A percentile compares a stretch with the other conserved stretches of the same genome.
Conservation (phyloP, 2,113 vertebrate species). For the Peromyscus maniculatus region DNA sequence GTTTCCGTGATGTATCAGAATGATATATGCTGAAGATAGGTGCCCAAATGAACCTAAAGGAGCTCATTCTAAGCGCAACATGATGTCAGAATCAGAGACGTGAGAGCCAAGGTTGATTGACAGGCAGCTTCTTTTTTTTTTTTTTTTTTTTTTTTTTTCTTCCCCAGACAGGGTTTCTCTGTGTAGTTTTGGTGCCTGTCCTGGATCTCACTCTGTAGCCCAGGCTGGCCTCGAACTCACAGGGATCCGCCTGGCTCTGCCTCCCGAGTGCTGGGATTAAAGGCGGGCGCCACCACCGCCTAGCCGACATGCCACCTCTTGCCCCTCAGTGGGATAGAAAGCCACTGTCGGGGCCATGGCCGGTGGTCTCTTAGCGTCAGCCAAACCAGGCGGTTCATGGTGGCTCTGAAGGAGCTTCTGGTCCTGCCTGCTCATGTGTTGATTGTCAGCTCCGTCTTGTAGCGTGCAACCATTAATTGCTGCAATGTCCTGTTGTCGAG, state of each 20-base stretch:
- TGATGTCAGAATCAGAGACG: neutral
- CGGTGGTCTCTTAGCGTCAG: neutral
- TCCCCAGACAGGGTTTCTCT: too few species aligned
- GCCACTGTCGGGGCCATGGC: rapidly evolving
- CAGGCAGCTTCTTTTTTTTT: too few species aligned
- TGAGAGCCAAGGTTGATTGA: rapidly evolving
- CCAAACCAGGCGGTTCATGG: rapidly evolving
- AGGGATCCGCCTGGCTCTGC: too few species aligned
- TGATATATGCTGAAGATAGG: neutral
- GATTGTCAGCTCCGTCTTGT: neutral
- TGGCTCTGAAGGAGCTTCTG: neutral
- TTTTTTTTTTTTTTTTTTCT: too few species aligned
- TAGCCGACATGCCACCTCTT: too few species aligned
- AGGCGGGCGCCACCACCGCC: too few species aligned
- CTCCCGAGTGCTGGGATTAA: too few species aligned
- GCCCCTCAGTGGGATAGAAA: rapidly evolving
- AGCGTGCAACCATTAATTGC: neutral
- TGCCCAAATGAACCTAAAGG: too few species aligned
- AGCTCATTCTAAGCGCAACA: neutral
- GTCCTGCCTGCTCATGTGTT: neutral
- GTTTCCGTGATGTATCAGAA: neutral
- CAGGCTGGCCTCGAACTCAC: too few species aligned
- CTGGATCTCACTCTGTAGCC: too few species aligned
- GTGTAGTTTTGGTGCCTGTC: too few species aligned
- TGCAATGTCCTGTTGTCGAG: neutral